Evolutionary conservation across 1,140 invertebrate genomes (phyloP), one percentile per base, ranked within the genome.

Genomic region (Caerostris darwini): DNA sequence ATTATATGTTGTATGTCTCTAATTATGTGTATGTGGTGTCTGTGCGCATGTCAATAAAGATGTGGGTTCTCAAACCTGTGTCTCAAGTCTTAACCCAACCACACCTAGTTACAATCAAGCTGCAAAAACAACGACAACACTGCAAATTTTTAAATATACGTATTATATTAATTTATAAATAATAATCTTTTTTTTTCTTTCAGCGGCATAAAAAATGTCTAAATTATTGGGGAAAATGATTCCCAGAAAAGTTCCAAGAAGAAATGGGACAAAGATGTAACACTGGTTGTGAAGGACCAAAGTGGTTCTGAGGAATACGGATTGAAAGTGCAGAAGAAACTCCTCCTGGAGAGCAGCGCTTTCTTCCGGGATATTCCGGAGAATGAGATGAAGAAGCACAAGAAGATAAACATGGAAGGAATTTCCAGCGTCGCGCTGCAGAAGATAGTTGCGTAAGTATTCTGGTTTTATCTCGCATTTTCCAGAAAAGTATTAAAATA

Each of bases 361-460:
- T 61, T 50, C 19, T 87, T 87, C 58, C 19, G 85, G 12, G 59
- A 64, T 0, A 61, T 61, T 3, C 58, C 57, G 0, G 57, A 64
- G 34, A 19, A 14, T 17, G 58, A 64, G 4, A 50, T 59, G 8
- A 87, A 87, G 58, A 87, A 87, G 53, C 7, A 5, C 3, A 17
- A 50, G 17, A 59, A 57, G 58, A 87, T 87, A 14, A 14, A 50
- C 5, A 8, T 87, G 8, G 12, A 87, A 53, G 85, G 64, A 0
- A 7, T 87, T 14, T 61, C 85, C 58, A 19, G 50, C 4, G 14
- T 14, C 1, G 85, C 85, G 12, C 53, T 87, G 8, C 57, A 64
- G 34, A 64, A 61, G 34, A 87, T 87, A 12, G 85, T 87, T 57
- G 53, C 50, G 85, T 87, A 64, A 87, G 85, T 61, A 10, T 54